These are phyloP conservation scores for Himantopus leucocephalus DNA, from an alignment of 2,113 vertebrate genomes.

Conservation along the genomic window DNA sequence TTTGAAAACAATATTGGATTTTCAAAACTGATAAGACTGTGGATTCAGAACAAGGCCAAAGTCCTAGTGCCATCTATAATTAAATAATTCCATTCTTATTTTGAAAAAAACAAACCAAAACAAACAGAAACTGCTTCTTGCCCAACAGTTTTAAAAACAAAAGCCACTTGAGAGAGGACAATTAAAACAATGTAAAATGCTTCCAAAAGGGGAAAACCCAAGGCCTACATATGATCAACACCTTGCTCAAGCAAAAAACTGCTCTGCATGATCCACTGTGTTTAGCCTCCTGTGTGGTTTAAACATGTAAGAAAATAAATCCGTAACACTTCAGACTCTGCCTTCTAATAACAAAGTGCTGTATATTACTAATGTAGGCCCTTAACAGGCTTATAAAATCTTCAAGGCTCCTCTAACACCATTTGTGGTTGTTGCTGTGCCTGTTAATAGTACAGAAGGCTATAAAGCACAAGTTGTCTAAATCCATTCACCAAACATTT, in stretches of 20 bases:
- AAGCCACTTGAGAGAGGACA: slow-evolving; percentile 27
- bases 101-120: background rate
- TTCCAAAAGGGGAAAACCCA: slow-evolving; percentile 43
- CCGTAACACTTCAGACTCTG: background rate
- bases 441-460: background rate
- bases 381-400: background rate
- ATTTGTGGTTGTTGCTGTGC: background rate
- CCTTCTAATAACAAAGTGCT: background rate
- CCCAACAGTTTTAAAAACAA: slow-evolving; percentile 42
- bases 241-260: slow-evolving; percentile 10
- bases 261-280: background rate
- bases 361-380: background rate
- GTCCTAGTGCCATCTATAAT: background rate
- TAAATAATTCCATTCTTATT: slow-evolving; percentile 21
- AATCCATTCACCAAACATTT: background rate
- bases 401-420: background rate
- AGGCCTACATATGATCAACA: background rate
- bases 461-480: background rate
- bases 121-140: slow-evolving; percentile 39
- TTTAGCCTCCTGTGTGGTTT: background rate
- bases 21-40: slow-evolving; percentile 5
- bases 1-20: background rate
- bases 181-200: background rate
- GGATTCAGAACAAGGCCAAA: background rate
- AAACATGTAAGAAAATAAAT: background rate